Percentiles rank a stretch among this genome's conserved stretches.
Conservation (phyloP, 2,113 vertebrate species). For the Phalacrocorax aristotelis region DNA sequence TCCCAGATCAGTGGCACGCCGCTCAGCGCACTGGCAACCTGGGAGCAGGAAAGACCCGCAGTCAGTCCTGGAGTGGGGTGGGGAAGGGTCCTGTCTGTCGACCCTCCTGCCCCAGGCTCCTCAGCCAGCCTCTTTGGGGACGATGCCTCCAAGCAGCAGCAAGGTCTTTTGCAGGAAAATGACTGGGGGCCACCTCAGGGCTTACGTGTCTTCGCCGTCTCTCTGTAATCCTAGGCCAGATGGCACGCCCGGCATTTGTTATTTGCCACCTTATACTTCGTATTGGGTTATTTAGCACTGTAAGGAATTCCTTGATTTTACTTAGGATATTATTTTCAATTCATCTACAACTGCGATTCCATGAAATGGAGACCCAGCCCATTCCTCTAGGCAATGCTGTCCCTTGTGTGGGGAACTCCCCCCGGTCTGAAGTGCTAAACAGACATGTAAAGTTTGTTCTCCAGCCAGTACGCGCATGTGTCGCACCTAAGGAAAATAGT, state of each 20-base stretch:
- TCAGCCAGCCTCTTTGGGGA: background rate
- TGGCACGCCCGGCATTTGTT: background rate
- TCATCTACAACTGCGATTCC: background rate
- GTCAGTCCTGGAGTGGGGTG: background rate
- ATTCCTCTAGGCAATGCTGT: fast-evolving
- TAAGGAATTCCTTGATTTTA: background rate
- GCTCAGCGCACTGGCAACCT: background rate
- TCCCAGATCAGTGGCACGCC: background rate
- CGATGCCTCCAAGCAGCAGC: background rate
- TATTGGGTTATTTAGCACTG: background rate
- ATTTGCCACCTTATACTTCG: background rate
- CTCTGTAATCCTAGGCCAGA: background rate
- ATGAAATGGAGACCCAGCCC: background rate
- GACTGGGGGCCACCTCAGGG: background rate
- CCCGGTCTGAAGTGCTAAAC: no score
- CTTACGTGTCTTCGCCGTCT: fast-evolving
- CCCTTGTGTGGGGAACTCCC: background rate
- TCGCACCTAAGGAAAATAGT: background rate
- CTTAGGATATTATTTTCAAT: background rate
- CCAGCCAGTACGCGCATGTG: background rate
- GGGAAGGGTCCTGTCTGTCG: background rate
- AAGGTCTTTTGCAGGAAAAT: background rate
- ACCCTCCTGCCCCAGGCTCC: background rate
- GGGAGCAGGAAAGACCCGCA: background rate
- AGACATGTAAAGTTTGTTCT: background rate